Percentiles rank a stretch among this genome's conserved stretches.
Evolutionary conservation across 2,797 vertebrate genomes (phyloP).

Genomic region (Taeniopygia guttata): DNA sequence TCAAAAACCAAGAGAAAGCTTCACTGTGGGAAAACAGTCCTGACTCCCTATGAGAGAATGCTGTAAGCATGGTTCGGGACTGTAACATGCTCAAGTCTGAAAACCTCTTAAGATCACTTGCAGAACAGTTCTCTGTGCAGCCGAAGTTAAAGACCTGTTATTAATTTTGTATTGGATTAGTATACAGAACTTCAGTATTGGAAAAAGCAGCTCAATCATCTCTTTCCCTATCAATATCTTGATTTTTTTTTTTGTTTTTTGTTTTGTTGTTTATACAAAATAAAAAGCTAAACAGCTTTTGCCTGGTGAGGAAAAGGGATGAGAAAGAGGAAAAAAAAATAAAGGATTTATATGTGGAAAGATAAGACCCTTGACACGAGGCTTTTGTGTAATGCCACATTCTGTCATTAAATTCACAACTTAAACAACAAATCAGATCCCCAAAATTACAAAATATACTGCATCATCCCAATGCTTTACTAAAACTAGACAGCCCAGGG

Average conservation of each 20-base stretch:
- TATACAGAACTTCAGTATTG: not conserved
- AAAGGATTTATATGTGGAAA: not conserved
- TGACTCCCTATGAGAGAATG: fast-evolving
- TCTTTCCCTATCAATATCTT: not conserved
- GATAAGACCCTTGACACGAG: not conserved
- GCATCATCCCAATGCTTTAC: not conserved
- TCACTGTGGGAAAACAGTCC: not conserved
- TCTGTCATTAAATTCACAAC: not conserved
- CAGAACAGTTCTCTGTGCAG: not conserved
- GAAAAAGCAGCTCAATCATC: not conserved
- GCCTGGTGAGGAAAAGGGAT: not conserved
- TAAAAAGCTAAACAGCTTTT: not conserved
- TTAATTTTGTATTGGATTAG: not conserved
- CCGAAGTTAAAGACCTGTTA: not conserved
- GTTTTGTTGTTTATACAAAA: not conserved
- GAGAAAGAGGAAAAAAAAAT: not conserved
- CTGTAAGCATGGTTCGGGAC: not conserved
- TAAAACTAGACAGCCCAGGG: not conserved
- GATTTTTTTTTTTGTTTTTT: not conserved
- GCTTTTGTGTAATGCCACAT: not conserved
- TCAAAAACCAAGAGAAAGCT: not conserved
- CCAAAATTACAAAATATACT: not conserved
- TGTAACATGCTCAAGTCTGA: not conserved
- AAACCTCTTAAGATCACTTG: not conserved
- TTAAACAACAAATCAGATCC: not conserved